Percentiles rank a stretch among this genome's conserved stretches.
phyloP scores from a whole-genome alignment of 1,140 invertebrate genomes.

The Orussus abietinus region DNA sequence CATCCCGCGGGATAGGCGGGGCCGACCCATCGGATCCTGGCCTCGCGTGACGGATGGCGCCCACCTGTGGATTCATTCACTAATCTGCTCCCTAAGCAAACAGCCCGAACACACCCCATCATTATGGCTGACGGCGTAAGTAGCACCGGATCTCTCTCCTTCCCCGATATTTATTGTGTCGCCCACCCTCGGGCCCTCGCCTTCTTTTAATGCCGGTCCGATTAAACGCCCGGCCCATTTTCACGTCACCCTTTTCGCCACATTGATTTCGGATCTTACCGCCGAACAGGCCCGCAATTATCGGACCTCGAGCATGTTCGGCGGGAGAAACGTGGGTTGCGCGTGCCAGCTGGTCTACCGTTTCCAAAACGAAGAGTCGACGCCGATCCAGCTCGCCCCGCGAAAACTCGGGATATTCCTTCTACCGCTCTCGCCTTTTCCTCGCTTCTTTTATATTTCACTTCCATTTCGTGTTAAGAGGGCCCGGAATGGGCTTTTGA shows the following conservation, averaged over 20 bases:
- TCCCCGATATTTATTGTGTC: conserved; percentile 40
- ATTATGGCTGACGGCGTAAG: conserved; percentile 54
- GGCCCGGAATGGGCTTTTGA: too few species aligned
- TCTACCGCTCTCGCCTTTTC: too few species aligned
- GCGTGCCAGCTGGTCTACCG: too few species aligned
- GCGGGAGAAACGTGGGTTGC: too few species aligned
- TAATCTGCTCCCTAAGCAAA: conserved; percentile 55
- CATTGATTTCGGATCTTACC: conserved; percentile 33
- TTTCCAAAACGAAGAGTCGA: too few species aligned
- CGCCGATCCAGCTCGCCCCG: too few species aligned
- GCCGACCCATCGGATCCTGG: conserved; percentile 28
- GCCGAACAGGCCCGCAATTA: conserved; percentile 24
- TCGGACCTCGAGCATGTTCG: too few species aligned
- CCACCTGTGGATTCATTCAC: conserved; percentile 56
- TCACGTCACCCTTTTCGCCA: conserved; percentile 42
- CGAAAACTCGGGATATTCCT: too few species aligned
- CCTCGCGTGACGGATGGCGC: conserved; percentile 53
- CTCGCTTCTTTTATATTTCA: too few species aligned
- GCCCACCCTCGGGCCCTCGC: conserved; percentile 19
- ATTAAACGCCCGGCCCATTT: conserved; percentile 35
- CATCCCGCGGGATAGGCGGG: conserved; percentile 27
- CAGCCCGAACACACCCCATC: conserved; percentile 47
- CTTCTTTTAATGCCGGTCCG: conserved; percentile 11
- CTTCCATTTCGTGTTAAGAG: too few species aligned
- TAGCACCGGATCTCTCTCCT: conserved; percentile 40